Base-by-base conservation (phyloP, 2,888 invertebrate genomes). In the Drosophila anceps region DNA sequence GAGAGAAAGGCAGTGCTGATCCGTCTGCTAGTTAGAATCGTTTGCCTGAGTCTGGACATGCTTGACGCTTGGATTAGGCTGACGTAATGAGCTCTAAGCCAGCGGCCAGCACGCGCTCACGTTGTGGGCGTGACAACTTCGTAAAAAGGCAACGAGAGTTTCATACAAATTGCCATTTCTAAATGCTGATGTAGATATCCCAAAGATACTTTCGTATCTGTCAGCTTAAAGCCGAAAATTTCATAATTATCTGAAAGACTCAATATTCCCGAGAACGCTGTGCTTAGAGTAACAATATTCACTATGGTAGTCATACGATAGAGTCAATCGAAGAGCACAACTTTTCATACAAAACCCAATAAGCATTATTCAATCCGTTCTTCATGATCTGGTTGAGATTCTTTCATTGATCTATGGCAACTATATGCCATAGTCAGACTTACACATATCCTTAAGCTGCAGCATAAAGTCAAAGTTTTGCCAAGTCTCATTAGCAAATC, bases 31-130 rank as follows among this genome's bases (percentile, higher is more conserved):
- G 41, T 43, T 60, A 60, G 53, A 20, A 18, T 18, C 33, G 12
- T 18, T 39, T 20, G 44, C 59, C 48, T 29, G 29, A 20, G 39
- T 35, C 39, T 73, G 78, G 82, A 76, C 70, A 85, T 82, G 84
- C 79, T 70, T 78, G 76, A 80, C 66, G 76, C 69, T 54, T 60
- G 76, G 73, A 70, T 81, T 78, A 81, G 69, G n/a, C 71, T 80
- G 82, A 76, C 76, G 86, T 84, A 82, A 84, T 85, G 80, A 73
- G 64, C 58, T 64, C 71, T 73, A 31, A 70, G 58, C 71, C 59
- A 9, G 35, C 46, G 73, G 27, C n/a, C 73, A 69, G 83, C 83
- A 84, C 85, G 84, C 82, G 84, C 43, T 43, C 53, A 27, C n/a
- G 1, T 18, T 43, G 43, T 43, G 69, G 76, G 76, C 72, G 72